Conservation (phyloP, 1,140 invertebrate species). For the Nixonia krombeini region DNA sequence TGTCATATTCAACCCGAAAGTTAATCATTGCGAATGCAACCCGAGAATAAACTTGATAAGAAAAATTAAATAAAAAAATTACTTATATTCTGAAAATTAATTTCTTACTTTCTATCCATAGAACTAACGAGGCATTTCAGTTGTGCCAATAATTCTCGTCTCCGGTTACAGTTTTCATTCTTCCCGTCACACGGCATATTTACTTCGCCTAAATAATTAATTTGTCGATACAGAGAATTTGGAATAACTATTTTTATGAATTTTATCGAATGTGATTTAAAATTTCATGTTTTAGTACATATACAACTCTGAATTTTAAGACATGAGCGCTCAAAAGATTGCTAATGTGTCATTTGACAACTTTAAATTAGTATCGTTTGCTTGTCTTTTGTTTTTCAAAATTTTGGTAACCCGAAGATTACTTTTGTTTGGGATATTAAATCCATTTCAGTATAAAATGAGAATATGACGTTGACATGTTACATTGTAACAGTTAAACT, state of each 20-base stretch:
- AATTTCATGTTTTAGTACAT: background rate
- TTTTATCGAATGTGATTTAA: background rate
- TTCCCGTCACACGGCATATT: conserved; percentile 65
- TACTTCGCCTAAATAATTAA: background rate
- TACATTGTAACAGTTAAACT: too few species aligned
- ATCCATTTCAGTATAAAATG: too few species aligned
- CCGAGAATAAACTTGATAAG: background rate
- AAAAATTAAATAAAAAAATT: conserved; percentile 6
- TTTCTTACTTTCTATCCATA: conserved; percentile 60
- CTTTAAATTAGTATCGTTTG: too few species aligned
- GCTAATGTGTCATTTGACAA: background rate
- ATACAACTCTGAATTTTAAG: background rate
- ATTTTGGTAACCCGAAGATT: too few species aligned
- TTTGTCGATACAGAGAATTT: conserved; percentile 2
- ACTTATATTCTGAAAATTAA: background rate
- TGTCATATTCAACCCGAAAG: too few species aligned
- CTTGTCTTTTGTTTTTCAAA: too few species aligned
- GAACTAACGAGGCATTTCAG: conserved; percentile 64
- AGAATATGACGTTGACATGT: too few species aligned
- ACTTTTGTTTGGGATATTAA: too few species aligned
- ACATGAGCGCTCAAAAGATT: background rate
- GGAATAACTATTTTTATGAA: background rate
- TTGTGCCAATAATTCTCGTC: conserved; percentile 56
- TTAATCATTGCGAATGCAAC: background rate
- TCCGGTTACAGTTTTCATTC: conserved; percentile 58